Base-by-base conservation (phyloP, 2,888 invertebrate species). In the Ernsta delagoae region DNA sequence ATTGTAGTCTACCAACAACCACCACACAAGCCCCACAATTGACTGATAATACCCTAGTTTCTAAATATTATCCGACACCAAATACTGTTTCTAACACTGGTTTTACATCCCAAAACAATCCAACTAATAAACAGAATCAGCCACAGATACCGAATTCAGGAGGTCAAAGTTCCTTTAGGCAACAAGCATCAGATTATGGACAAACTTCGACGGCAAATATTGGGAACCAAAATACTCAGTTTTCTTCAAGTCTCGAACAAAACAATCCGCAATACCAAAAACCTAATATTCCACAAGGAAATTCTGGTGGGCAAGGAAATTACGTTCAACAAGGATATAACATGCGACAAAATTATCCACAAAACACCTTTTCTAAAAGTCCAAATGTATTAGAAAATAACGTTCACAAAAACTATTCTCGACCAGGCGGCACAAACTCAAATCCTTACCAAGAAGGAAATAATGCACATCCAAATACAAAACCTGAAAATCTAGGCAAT, bases 1-100 rank as follows among this genome's bases (percentile, higher is more conserved):
- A 93, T 71, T 96, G 95, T 78, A 94, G 94, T 72, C 86, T 95
- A 59, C 94, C 95, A 0, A 92, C 94, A 4, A 93, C 94, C 2
- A 88, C 93, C 0, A 89, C 90, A 9, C 75, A 76, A 70, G 82
- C 86, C 65, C 87, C 86, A 65, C 70, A 71, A 63, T 74, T 83
- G 12, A 68, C 76, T 36, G 74, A 79, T 12, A 31, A 74, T 34
- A 78, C 78, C 16, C 63, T 70, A 6, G 76, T 79, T 36, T 75
- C 78, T 3, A 73, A 72, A 64, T 74, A 76, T 62, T 61, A 50
- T 56, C 54, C 65, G 57, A 24, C 11, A 50, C 31, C 54, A 54
- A 54, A 54, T 54, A 2, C 31, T 31, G 54, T 31, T 31, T 24
- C 31, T 11, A 54, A 54, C 11, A 16, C 59, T 16, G 41, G 16